phyloP scores from a whole-genome alignment of 2,888 invertebrate species.

The Brachyptera putata region DNA sequence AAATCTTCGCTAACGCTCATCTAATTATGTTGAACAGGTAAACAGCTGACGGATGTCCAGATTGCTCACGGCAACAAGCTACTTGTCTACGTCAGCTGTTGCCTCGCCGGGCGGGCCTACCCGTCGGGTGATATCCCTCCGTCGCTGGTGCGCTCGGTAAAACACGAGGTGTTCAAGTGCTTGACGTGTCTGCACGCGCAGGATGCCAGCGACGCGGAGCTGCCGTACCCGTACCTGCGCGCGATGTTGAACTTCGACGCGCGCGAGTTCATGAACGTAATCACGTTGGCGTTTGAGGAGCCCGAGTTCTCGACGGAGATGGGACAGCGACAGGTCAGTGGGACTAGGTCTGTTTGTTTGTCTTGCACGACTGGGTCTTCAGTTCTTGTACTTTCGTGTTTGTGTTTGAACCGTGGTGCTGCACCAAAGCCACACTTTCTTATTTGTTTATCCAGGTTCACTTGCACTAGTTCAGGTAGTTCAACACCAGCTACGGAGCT shows the following conservation, averaged over 20 bases:
- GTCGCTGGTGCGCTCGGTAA: constrained; percentile 59
- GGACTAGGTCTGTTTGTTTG: too few species aligned
- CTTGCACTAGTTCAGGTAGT: too few species aligned
- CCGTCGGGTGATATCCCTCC: constrained; percentile 67
- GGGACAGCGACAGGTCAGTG: constrained; percentile 58
- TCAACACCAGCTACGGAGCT: too few species aligned
- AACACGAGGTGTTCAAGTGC: constrained; percentile 60
- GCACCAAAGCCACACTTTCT: too few species aligned
- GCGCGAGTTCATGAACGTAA: constrained; percentile 78
- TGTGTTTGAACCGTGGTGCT: too few species aligned
- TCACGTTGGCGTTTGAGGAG: constrained; percentile 80
- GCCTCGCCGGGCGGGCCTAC: constrained; percentile 80
- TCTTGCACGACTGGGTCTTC: too few species aligned
- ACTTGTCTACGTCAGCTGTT: constrained; percentile 81
- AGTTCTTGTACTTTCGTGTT: too few species aligned
- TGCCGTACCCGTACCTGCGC: constrained; percentile 65
- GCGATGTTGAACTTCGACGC: constrained; percentile 77
- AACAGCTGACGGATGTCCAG: constrained; percentile 40
- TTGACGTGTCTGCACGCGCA: constrained; percentile 63
- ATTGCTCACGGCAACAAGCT: constrained; percentile 73
- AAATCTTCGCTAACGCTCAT: too few species aligned
- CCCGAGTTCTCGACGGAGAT: constrained; percentile 70
- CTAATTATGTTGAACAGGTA: constrained; percentile 36
- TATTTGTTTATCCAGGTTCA: too few species aligned
- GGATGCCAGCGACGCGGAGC: constrained; percentile 55